Conservation (phyloP, 1,140 invertebrate species). For the Orchesella cincta region DNA sequence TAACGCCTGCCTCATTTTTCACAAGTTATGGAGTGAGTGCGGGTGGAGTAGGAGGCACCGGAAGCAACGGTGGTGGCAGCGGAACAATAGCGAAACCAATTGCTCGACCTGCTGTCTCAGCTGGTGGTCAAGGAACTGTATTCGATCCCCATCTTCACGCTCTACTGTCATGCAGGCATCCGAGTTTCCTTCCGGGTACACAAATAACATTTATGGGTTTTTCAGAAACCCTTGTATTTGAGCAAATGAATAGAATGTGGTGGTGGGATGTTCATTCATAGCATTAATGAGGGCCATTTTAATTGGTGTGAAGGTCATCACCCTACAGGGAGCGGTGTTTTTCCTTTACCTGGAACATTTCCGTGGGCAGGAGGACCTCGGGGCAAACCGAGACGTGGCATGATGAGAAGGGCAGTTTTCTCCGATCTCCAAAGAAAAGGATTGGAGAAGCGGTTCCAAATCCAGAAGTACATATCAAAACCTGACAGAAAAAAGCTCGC, state of each 20-base stretch:
- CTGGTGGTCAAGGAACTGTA: constrained; percentile 50
- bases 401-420: constrained; percentile 90
- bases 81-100: constrained; percentile 61
- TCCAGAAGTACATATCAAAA: constrained; percentile 98
- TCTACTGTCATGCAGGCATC: constrained; percentile 59
- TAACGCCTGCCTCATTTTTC: constrained; percentile 48
- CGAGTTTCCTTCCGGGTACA: constrained; percentile 60
- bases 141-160: constrained; percentile 60
- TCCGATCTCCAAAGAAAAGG: constrained; percentile 91
- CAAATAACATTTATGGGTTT: constrained; percentile 13
- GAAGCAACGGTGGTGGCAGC: constrained; percentile 50
- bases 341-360: constrained; percentile 70
- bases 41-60: constrained; percentile 3
- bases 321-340: constrained; percentile 61
- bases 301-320: constrained; percentile 53
- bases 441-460: constrained; percentile 88
- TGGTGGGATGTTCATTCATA: too few species aligned
- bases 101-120: constrained; percentile 58
- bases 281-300: too few species aligned
- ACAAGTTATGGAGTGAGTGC: constrained; percentile 39
- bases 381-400: constrained; percentile 84
- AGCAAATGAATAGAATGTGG: background rate
- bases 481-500: constrained; percentile 94
- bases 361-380: constrained; percentile 76
- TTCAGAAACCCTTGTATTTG: background rate